Evolutionary conservation across 2,888 invertebrate species (phyloP).

Genomic region (Metellina segmentata): DNA sequence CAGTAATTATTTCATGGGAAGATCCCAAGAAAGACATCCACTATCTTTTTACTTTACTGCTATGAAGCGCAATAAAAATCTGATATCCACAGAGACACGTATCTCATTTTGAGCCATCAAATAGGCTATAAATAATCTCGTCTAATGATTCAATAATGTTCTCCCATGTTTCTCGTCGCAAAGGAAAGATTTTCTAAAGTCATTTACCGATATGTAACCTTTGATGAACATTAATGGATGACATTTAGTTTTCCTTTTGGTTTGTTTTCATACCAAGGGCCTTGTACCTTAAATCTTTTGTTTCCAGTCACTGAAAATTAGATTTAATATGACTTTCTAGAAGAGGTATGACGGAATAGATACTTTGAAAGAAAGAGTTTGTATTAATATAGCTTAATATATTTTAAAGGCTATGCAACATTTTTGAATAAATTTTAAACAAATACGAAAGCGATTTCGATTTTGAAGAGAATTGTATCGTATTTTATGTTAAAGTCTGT

Average conservation of each 20-base stretch:
- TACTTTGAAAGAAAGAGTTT: no score
- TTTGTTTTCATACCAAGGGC: not conserved
- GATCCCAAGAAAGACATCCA: not conserved
- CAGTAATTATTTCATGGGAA: not conserved
- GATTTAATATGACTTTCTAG: not conserved
- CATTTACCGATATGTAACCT: slow-evolving; percentile 67
- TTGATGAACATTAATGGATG: slow-evolving; percentile 71
- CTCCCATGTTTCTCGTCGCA: slow-evolving; percentile 31
- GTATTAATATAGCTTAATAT: no score
- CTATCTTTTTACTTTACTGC: not conserved
- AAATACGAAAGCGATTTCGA: no score
- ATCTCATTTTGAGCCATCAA: slow-evolving; percentile 40
- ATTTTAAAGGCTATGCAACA: no score
- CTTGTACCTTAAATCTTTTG: not conserved
- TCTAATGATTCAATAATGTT: slow-evolving; percentile 72
- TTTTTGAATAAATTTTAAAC: no score
- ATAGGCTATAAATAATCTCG: slow-evolving; percentile 57
- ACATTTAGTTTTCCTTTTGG: slow-evolving; percentile 38
- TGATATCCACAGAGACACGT: slow-evolving; percentile 34
- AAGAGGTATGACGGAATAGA: not conserved
- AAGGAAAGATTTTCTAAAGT: slow-evolving; percentile 50
- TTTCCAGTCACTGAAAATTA: not conserved
- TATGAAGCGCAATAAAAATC: slow-evolving; percentile 37
- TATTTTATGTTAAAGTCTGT: no score
- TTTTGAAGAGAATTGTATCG: no score